Base-by-base conservation (phyloP, 2,113 vertebrate genomes). In the Elephantulus edwardii region DNA sequence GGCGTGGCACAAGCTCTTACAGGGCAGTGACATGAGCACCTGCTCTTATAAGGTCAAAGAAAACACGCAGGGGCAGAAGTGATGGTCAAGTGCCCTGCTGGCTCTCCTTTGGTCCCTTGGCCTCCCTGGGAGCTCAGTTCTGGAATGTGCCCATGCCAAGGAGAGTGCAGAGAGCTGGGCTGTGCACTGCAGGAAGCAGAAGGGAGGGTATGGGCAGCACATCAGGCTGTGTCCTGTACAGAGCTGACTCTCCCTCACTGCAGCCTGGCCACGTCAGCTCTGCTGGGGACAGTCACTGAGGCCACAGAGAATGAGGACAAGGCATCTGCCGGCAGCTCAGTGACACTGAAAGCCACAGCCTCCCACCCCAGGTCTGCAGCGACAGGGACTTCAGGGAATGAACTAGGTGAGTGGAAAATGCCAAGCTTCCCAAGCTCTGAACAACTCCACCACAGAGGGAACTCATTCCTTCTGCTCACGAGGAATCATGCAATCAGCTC, bases 371-470 rank as follows among this genome's bases (percentile, higher is more conserved):
- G 70, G 93, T 44, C 93, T 48, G 24, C 40, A 38, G 58, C 74
- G 87, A 5, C 28, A 12, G 48, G 52, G 54, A 58, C 14, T 76
- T 35, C 0, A 46, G 48, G 56, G 83, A 88, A 96, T 76, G 50
- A 96, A 89, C 84, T 86, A 70, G 35, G 90, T 94, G 88, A 46
- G 76, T 14, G 33, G n/a, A 58, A 93, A 93, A 89, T 66, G 80
- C 83, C 17, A 85, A 94, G 83, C 48, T 86, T 60, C 4, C 11
- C 77, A 64, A 35, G 22, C 77, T 64, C 83, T 11, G 77, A 62
- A 87, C 74, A 91, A 68, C 82, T 94, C 54, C 17, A 42, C n/a
- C 10, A 24, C 85, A 94, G 62, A 74, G 42, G 93, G 88, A 56
- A 77, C 52, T 13, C 44, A n/a, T 1, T 44, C n/a, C 88, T 95